Percentiles rank a stretch among this genome's conserved stretches.
These are phyloP conservation scores for Blera fallax DNA, from an alignment of 2,888 invertebrate genomes.

Conservation along the genomic window DNA sequence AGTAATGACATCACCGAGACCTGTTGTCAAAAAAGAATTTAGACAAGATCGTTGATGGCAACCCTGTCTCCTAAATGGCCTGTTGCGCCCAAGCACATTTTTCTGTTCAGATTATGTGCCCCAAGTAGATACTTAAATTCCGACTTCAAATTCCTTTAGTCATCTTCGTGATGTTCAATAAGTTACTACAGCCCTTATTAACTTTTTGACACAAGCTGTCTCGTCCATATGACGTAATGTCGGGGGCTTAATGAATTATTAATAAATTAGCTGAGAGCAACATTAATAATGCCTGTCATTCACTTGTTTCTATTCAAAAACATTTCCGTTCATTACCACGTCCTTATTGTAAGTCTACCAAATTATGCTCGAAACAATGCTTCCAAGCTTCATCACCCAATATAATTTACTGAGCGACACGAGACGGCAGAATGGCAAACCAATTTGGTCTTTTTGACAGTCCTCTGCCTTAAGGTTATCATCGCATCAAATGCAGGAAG, in stretches of 20 bases:
- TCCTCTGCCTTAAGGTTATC: not conserved
- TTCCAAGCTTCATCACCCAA: not conserved
- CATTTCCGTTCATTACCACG: not conserved
- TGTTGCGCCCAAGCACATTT: no score
- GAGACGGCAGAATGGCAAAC: not conserved
- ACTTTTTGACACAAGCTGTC: no score
- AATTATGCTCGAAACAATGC: not conserved
- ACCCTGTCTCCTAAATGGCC: no score
- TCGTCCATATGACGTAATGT: not conserved
- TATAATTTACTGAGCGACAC: not conserved
- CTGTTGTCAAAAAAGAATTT: no score
- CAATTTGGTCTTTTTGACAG: conserved; percentile 6
- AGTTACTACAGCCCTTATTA: no score
- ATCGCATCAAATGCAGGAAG: not conserved
- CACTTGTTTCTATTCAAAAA: not conserved
- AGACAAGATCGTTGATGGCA: no score
- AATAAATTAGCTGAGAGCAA: not conserved
- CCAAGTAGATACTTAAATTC: no score
- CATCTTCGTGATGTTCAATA: no score
- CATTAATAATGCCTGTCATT: not conserved
- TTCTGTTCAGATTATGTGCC: no score
- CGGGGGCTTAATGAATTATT: not conserved
- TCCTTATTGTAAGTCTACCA: not conserved
- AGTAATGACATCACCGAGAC: no score
- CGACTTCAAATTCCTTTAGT: no score